Evolutionary conservation across 2,888 invertebrate genomes (phyloP), one percentile per base, ranked within the genome.

Genomic region (Tromatobia lineatoria): DNA sequence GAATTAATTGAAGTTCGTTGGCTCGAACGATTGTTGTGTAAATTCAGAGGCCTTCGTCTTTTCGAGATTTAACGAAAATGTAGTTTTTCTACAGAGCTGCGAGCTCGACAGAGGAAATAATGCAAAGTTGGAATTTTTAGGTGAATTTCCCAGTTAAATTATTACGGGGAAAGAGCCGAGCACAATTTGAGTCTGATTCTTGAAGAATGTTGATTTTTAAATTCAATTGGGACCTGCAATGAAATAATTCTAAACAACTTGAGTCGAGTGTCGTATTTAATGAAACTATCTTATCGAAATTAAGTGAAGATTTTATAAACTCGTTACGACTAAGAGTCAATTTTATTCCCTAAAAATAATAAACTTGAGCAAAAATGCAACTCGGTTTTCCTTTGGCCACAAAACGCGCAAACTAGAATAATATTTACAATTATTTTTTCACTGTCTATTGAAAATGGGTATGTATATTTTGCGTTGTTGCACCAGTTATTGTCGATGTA

Each of bases 1-100:
- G 10, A 38, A 42, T 20, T 20, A 64, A 38, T 64, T 38, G 38
- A 64, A 64, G 2, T 64, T 64, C 61, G 61, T 61, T 38, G 20
- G 20, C 64, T 64, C 38, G 59, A 4, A n/a, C n/a, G 59, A 61
- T 2, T 10, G 6, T 8, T 7, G 34, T 18, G 38, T 61, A 18
- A 61, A 18, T 61, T 61, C 61, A 38, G 61, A 61, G 34, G 61
- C 61, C 61, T 61, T 61, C 61, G 18, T 61, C n/a, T 61, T 61
- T 61, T 64, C 64, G 64, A 38, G 34, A 64, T 20, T 11, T 20
- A 34, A 64, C 38, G 64, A 38, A 18, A 20, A 42, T 18, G 61
- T 61, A 61, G 61, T 20, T 64, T 64, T 64, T 64, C 64, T 64
- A 20, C 38, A 64, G 34, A 64, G 34, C 25, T 29, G 7, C 13